These are phyloP conservation scores for Pyrochroa serraticornis DNA, from an alignment of 2,888 invertebrate genomes.

Conservation along the genomic window DNA sequence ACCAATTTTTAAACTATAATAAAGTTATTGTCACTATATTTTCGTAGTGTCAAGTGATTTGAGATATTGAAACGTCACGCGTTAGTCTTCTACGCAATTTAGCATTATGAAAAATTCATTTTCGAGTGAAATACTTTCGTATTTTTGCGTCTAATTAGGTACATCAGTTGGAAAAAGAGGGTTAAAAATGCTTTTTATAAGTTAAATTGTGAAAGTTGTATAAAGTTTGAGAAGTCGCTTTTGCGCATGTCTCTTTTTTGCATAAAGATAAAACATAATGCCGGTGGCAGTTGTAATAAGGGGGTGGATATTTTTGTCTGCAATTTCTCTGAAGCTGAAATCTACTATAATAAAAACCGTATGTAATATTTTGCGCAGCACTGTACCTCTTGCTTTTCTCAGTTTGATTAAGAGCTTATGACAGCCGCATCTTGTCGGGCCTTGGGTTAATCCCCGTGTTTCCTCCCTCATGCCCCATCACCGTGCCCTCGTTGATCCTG, in stretches of 20 bases:
- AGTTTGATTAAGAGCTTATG: constrained; percentile 37
- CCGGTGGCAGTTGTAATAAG: constrained; percentile 30
- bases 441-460: constrained; percentile 29
- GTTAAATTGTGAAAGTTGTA: constrained; percentile 2
- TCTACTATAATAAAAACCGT: constrained; percentile 29
- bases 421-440: constrained; percentile 32
- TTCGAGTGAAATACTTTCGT: constrained; percentile 1
- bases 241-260: constrained; percentile 23
- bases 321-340: constrained; percentile 25
- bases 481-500: constrained; percentile 11
- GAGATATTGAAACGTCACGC: too few relatives aligned
- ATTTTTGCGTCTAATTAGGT: constrained; percentile 17
- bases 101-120: constrained; percentile 12
- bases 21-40: too few relatives aligned
- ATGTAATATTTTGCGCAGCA: constrained; percentile 28
- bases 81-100: neutral
- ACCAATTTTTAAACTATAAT: too few relatives aligned
- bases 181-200: constrained; percentile 6
- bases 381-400: constrained; percentile 26
- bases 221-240: neutral
- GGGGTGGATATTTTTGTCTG: constrained; percentile 28
- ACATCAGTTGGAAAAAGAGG: constrained; percentile 10
- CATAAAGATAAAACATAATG: constrained; percentile 27
- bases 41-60: too few relatives aligned
- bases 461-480: constrained; percentile 13